A percentile compares a stretch with the other conserved stretches of the same genome.
Evolutionary conservation across 1,140 invertebrate species (phyloP).

Genomic region (Drosophila rufa): DNA sequence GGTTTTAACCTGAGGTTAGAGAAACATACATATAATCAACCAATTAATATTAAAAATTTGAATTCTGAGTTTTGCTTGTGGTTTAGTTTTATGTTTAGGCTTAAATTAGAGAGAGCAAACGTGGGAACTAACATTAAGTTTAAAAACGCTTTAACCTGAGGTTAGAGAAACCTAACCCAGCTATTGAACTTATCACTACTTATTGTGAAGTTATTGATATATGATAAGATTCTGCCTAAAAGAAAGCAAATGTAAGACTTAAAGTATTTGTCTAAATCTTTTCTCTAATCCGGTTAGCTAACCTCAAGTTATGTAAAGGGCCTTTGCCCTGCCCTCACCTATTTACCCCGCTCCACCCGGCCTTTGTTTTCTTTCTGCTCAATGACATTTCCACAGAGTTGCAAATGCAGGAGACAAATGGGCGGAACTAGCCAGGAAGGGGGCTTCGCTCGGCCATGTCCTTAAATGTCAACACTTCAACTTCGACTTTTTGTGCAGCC

Average conservation of each 20-base stretch:
- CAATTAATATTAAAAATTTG: too few species aligned
- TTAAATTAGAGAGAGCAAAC: too few species aligned
- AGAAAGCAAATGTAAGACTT: not conserved
- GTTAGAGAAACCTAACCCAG: too few species aligned
- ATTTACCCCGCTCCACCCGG: not conserved
- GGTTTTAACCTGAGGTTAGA: too few species aligned
- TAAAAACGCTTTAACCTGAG: not conserved
- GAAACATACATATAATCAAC: too few species aligned
- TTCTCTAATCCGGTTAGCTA: slow-evolving; percentile 13
- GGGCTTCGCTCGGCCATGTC: slow-evolving; percentile 34
- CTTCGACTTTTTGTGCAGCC: slow-evolving; percentile 76
- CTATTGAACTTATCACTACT: not conserved
- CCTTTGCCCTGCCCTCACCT: not conserved
- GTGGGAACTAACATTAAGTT: not conserved
- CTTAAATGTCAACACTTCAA: slow-evolving; percentile 82
- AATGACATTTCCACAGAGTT: slow-evolving; percentile 64
- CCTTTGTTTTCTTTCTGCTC: slow-evolving; percentile 12
- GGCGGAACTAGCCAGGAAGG: slow-evolving; percentile 15
- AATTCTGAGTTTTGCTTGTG: too few species aligned
- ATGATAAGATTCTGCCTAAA: too few species aligned
- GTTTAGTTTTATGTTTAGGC: too few species aligned
- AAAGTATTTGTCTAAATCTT: not conserved
- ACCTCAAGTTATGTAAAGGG: slow-evolving; percentile 9
- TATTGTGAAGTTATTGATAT: too few species aligned
- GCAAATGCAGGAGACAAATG: slow-evolving; percentile 52